Base-by-base conservation (phyloP, 2,113 vertebrate genomes). In the Arizona elegans region DNA sequence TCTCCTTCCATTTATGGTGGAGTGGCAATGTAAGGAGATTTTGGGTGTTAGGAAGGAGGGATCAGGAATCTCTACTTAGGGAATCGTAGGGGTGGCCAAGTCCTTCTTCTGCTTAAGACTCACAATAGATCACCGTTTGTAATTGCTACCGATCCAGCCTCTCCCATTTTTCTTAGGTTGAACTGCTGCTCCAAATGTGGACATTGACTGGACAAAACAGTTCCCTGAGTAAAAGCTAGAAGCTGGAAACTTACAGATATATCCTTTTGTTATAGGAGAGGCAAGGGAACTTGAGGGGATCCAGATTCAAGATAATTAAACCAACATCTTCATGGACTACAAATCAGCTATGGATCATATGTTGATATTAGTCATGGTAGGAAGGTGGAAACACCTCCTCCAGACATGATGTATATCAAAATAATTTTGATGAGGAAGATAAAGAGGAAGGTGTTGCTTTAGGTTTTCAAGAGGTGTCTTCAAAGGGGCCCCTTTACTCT, bases 31-130 rank as follows among this genome's bases (percentile, higher is more conserved):
- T 55, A 55, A 53, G 53, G 53, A 65, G 62, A 65, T 65, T 11
- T 13, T n/a, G 3, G 11, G 3, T 3, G 0, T 65, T 29, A 29
- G 0, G 62, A 15, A 2, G 62, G 62, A 70, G 62, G 62, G 5
- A 13, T 4, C 62, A n/a, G 62, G 29, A 70, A 70, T n/a, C 3
- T 70, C 11, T 29, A n/a, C 4, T 11, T n/a, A n/a, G 62, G 62
- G 11, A 13, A n/a, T n/a, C 26, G 0, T 5, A n/a, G 29, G 13
- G 11, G 10, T n/a, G 26, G 62, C 1, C 11, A 13, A 29, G 29
- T 5, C 11, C 29, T 26, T 1, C 62, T 29, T 1, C 62, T 70
- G 62, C 5, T 1, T 15, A 5, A 70, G 62, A 65, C 62, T n/a
- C 26, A 13, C 26, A n/a, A 12, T n/a, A 2, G 62, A 70, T 4